Percentiles rank a stretch among this genome's conserved stretches.
Conservation (phyloP, 2,888 invertebrate species). For the Acanthosoma haemorrhoidale region DNA sequence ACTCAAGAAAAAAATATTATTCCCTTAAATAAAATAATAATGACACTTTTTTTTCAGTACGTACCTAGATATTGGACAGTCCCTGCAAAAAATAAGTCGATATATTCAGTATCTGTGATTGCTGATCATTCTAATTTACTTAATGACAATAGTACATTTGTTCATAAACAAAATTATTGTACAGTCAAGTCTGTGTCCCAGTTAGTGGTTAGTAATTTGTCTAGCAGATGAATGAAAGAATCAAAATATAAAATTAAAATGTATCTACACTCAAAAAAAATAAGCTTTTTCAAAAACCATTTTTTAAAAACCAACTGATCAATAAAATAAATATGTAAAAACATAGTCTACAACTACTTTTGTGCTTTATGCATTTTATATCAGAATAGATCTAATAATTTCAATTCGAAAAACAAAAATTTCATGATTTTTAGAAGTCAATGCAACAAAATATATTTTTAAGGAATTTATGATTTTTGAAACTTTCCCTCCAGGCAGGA, state of each 20-base stretch:
- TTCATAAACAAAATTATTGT: not conserved
- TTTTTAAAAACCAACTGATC: conserved; percentile 4
- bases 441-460: conserved; percentile 29
- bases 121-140: conserved; percentile 19
- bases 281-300: conserved; percentile 14
- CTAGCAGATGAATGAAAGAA: not conserved
- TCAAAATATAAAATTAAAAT: conserved; percentile 1
- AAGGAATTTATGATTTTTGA: not conserved
- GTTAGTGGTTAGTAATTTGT: not conserved
- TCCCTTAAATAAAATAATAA: conserved; percentile 13
- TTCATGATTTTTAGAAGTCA: conserved; percentile 17
- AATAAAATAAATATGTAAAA: conserved; percentile 11
- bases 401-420: conserved; percentile 15
- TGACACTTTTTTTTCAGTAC: conserved; percentile 21
- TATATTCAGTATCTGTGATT: conserved; percentile 25
- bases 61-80: conserved; percentile 38
- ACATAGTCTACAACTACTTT: conserved; percentile 20
- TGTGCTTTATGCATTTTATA: conserved; percentile 28
- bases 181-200: not conserved
- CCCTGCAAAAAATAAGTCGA: conserved; percentile 37
- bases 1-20: not conserved
- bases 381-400: conserved; percentile 19
- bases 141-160: not conserved
- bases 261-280: conserved; percentile 2
- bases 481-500: not conserved